Evolutionary conservation across 2,797 vertebrate genomes (phyloP), one percentile per base, ranked within the genome.

Genomic region (Lacerta viridis): DNA sequence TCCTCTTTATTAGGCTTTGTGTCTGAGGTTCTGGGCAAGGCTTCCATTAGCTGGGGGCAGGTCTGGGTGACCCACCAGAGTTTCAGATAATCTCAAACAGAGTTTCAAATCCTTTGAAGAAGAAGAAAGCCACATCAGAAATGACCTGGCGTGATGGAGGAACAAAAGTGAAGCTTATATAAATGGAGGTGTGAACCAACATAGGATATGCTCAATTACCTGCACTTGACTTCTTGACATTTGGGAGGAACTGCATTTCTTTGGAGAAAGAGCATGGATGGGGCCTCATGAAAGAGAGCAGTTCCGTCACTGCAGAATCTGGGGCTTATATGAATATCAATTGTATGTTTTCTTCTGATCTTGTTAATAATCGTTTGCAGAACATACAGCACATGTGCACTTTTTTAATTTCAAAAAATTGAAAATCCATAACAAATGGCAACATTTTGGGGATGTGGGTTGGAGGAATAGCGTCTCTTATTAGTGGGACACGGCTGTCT

Each of bases 21-120:
- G 90, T 92, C 92, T 93, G 75, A 89, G 88, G 74, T 77, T 71
- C 69, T 86, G 46, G 85, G 43, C 41, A 69, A 46, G 81, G 69
- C 88, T 94, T 95, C 85, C 85, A 83, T 95, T 94, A 93, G 87
- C 86, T 84, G 69, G 81, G 92, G 89, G 79, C 90, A 83, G 90
- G 80, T 72, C 50, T 68, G 7, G 50, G 59, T 92, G 89, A 93
- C 88, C 72, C 46, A 89, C 86, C 69, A 72, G 7, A 36, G 10
- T 89, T 89, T 82, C 87, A 23, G 64, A 75, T 92, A 85, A 84
- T 86, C 92, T 93, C 90, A 79, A 88, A 33, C 18, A 76, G 86
- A 90, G 88, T 95, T 93, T 94, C 92, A 91, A 85, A 94, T 88
- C 84, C 43, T 84, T 90, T 89, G 77, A 91, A 85, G 87, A 89